Base-by-base conservation (phyloP, 2,113 vertebrate genomes). In the Psettodes erumei region DNA sequence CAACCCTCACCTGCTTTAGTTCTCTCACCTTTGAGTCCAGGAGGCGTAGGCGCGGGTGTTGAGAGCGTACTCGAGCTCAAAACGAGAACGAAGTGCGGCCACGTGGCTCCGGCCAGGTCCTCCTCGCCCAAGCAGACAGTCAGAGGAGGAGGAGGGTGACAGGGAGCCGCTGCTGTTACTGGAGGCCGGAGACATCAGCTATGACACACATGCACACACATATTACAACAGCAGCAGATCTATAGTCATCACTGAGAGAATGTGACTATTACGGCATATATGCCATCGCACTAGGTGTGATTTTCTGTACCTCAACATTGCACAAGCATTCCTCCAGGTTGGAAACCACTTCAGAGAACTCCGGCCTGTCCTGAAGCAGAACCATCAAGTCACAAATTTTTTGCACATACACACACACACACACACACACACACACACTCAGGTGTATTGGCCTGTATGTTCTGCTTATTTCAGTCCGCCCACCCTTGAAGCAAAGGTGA, bases 131-230 rank as follows among this genome's bases (percentile, higher is more conserved):
- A 83, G 82, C n/a, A 98, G 93, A 12, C 96, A 97, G 88, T 98
- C 96, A 0, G 96, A 96, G 6, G 96, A 99, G 0, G 96, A 95
- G 2, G 95, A 97, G 23, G 97, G 97, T 0, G 96, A 99, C 64
- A 98, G 92, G 25, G 97, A 98, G 1, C 96, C 96, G 0, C 96
- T 98, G 93, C 97, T 99, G 87, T 96, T 98, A 86, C 97, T 98
- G 58, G 96, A 98, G 38, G 95, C 94, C 11, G 96, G 97, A 75
- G 97, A 98, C 96, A 98, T 98, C 59, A 98, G 47, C 97, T 99
- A 89, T 1, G 38, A 28, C 19, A 62, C 23, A 63, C 23, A 48
- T 23, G 38, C 25, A 42, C 2, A 68, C 23, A 25, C 10, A 45
- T 10, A 53, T 7, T n/a, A 4, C 13, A 54, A 45, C 11, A 48